Percentiles rank a stretch among this genome's conserved stretches.
These are phyloP conservation scores for Papilio polyxenes DNA, from an alignment of 1,140 invertebrate species.

Conservation along the genomic window DNA sequence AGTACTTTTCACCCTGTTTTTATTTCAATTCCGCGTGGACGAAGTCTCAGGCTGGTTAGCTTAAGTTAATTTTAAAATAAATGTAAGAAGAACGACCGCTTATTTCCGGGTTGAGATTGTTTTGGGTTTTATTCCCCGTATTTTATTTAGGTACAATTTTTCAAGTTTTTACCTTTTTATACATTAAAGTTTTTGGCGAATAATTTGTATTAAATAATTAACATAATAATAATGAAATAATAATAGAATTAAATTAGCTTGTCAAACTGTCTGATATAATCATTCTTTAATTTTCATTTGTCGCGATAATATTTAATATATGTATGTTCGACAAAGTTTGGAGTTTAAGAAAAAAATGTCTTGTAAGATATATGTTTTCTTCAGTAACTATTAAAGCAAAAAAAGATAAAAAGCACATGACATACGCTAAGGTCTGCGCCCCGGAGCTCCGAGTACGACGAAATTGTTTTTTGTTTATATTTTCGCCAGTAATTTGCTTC, in stretches of 20 bases:
- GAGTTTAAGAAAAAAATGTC: too few species aligned
- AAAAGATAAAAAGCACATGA: too few species aligned
- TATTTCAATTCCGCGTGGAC: too few species aligned
- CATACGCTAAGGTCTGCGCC: too few species aligned
- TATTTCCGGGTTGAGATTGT: neutral
- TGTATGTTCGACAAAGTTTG: too few species aligned
- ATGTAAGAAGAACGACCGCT: neutral
- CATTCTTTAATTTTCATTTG: neutral
- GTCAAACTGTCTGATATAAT: neutral
- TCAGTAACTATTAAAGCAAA: too few species aligned
- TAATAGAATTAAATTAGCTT: neutral
- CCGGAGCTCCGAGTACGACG: neutral
- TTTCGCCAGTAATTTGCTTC: constrained; percentile 10
- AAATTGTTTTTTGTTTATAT: neutral
- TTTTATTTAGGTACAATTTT: neutral
- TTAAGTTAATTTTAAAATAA: neutral
- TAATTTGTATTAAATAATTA: neutral
- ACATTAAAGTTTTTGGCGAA: neutral
- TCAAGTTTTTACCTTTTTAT: neutral
- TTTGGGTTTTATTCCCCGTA: neutral
- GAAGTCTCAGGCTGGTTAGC: too few species aligned
- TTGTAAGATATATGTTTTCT: too few species aligned
- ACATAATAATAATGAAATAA: neutral
- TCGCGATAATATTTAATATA: too few species aligned
- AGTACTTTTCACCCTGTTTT: too few species aligned